Evolutionary conservation across 2,888 invertebrate genomes (phyloP), one percentile per base, ranked within the genome.

Genomic region (Aricia artaxerxes): DNA sequence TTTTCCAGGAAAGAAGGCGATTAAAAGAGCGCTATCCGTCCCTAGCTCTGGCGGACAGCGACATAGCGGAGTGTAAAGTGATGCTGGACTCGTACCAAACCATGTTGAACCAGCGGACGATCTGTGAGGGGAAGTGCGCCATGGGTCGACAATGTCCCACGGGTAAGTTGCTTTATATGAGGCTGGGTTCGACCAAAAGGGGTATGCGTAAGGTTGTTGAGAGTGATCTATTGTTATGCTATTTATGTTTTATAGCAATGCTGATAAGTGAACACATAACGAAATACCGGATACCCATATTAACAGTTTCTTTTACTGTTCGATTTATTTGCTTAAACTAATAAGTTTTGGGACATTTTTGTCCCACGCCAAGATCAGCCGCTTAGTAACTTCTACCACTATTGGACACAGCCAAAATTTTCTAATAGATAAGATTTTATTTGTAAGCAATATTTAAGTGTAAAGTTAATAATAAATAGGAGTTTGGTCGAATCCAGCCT

Each of bases 131-230:
- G 73, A 97, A 97, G 87, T 98, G 98, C 88, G 95, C 97, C 4
- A 96, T 97, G 94, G 97, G 97, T 75, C 96, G 97, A 85, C 96
- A 97, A 84, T 98, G 98, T 92, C 98, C 98, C 7, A 97, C 98
- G 85, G 98, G 98, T 91, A 95, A 81, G 83, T 83, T 81, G 78
- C 78, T 75, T 79, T 16, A 6, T 49, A 35, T 13, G 35, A 4
- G 69, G 69, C 35, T 69, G 69, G 35, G 16, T 69, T 69, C 69
- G 69, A 69, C 69, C 35, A 13, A 69, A 69, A 24, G 24, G 61
- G 7, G 60, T 61, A 61, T 7, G 6, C 2, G 13, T 24, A 7
- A 61, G 61, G 24, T n/a, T 61, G 49, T 49, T 49, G 0, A 24
- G n/a, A n/a, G 24, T 7, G 61, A 24, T n/a, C 6, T n/a, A n/a